phyloP scores from a whole-genome alignment of 2,888 invertebrate species.

The Hofmannophila pseudospretella region DNA sequence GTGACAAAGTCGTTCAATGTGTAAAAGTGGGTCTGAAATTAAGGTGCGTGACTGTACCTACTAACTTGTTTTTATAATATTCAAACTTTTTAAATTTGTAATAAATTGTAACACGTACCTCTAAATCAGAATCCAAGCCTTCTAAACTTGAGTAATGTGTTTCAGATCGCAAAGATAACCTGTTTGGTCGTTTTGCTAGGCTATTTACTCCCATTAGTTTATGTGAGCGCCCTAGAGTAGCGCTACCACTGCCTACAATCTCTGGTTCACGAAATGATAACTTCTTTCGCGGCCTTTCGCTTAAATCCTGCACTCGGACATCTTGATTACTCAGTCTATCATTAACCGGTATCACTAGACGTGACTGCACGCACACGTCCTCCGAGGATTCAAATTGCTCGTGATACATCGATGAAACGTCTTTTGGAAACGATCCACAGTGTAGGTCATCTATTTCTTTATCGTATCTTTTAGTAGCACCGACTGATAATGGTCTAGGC shows the following conservation, averaged over 20 bases:
- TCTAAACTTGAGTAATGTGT: constrained; percentile 69
- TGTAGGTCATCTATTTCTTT: constrained; percentile 41
- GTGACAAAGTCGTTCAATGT: too few species aligned
- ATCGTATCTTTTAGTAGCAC: constrained; percentile 53
- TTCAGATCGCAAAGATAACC: constrained; percentile 46
- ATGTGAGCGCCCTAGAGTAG: constrained; percentile 55
- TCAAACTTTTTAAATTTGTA: too few species aligned
- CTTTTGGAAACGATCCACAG: constrained; percentile 38
- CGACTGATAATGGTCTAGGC: constrained; percentile 61
- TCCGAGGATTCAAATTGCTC: constrained; percentile 55
- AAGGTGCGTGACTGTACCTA: too few species aligned
- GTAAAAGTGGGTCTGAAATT: too few species aligned
- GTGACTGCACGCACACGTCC: constrained; percentile 61
- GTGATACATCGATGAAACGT: constrained; percentile 34
- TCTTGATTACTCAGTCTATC: constrained; percentile 58
- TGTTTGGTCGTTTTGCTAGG: constrained; percentile 50
- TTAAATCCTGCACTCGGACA: constrained; percentile 40
- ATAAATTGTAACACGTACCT: too few species aligned
- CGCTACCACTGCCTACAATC: constrained; percentile 69
- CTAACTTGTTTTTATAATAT: too few species aligned
- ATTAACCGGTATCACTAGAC: constrained; percentile 55
- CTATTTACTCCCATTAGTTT: constrained; percentile 68
- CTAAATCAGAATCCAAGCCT: constrained; percentile 77
- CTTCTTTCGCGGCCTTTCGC: constrained; percentile 87
- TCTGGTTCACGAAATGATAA: constrained; percentile 92